These are phyloP conservation scores for Drosophila arawakana DNA, from an alignment of 1,140 invertebrate species.

Conservation along the genomic window DNA sequence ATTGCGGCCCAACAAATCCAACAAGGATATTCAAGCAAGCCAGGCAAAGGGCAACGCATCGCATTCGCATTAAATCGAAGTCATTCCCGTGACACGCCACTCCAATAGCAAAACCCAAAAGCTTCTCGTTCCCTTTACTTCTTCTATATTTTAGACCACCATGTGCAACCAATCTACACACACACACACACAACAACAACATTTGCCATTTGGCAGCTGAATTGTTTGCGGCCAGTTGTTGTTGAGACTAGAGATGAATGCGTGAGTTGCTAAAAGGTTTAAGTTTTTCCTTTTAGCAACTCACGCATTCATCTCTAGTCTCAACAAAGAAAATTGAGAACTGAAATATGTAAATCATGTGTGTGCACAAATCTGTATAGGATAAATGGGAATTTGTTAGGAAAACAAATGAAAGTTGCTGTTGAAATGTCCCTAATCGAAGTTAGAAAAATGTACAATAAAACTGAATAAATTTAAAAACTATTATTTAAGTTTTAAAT, in stretches of 20 bases:
- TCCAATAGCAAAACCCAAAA: not conserved
- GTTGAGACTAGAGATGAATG: conserved; percentile 42
- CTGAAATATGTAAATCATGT: too few relatives aligned
- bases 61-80: conserved; percentile 83
- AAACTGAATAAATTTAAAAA: too few relatives aligned
- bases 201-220: conserved; percentile 72
- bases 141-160: not conserved
- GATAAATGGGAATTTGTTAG: too few relatives aligned
- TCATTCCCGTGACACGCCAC: conserved; percentile 50
- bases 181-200: conserved; percentile 37
- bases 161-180: not conserved
- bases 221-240: conserved; percentile 51
- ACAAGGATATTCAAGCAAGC: conserved; percentile 37
- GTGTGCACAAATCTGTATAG: too few relatives aligned
- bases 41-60: conserved; percentile 56
- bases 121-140: conserved; percentile 1
- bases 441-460: too few relatives aligned
- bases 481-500: too few relatives aligned
- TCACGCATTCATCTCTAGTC: too few relatives aligned
- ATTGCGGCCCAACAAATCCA: conserved; percentile 40
- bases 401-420: too few relatives aligned
- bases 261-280: conserved; percentile 33
- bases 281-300: too few relatives aligned
- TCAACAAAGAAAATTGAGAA: not conserved
- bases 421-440: too few relatives aligned